Conservation (phyloP, 2,113 vertebrate genomes). For the Isurus oxyrinchus region DNA sequence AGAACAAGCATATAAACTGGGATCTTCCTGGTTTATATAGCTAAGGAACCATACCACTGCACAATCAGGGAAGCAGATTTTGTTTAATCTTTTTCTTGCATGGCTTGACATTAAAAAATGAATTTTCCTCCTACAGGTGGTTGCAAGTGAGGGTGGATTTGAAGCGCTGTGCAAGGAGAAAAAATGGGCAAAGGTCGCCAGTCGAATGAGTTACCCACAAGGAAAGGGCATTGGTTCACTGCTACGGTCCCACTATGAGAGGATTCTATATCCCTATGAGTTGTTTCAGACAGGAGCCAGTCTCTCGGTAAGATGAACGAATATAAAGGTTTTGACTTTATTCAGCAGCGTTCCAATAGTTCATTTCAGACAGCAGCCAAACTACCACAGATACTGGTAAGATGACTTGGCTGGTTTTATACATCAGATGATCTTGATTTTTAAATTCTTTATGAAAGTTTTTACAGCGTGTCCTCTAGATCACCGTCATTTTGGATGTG, state of each 20-base stretch:
- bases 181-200: slow-evolving; percentile 87
- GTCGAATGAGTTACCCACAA: slow-evolving; percentile 81
- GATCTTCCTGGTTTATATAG: background rate
- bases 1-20: background rate
- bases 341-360: background rate
- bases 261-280: slow-evolving; percentile 93
- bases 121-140: slow-evolving; percentile 62
- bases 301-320: slow-evolving; percentile 71
- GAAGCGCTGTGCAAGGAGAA: slow-evolving; percentile 89
- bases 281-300: slow-evolving; percentile 95
- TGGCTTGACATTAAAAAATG: background rate
- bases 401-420: no score
- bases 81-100: background rate
- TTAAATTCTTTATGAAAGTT: background rate
- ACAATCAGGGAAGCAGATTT: background rate
- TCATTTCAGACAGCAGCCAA: background rate
- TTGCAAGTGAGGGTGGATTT: slow-evolving; percentile 90
- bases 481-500: no score
- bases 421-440: no score
- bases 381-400: background rate
- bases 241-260: slow-evolving; percentile 86
- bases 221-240: slow-evolving; percentile 83
- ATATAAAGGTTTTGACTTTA: background rate
- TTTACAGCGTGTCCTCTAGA: background rate
- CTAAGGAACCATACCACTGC: background rate